Evolutionary conservation across 2,113 vertebrate genomes (phyloP).

Genomic region (Miniopterus natalensis): DNA sequence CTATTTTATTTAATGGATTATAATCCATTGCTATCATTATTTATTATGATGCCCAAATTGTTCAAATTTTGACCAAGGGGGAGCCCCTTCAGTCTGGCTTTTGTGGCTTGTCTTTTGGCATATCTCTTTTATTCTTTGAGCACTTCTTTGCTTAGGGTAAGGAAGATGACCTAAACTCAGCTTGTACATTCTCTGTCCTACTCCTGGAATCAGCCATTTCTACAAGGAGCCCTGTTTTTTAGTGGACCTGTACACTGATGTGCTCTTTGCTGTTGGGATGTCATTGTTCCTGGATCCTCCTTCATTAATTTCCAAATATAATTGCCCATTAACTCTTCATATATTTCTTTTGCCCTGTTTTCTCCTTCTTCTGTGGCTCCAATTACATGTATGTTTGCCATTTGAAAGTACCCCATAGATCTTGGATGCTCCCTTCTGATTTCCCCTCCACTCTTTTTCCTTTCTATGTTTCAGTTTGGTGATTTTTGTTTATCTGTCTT

Average conservation of each 20-base stretch:
- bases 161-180: not conserved
- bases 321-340: not conserved
- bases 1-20: not conserved
- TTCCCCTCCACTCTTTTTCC: not conserved
- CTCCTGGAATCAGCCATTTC: not conserved
- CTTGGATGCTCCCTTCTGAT: not conserved
- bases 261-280: not conserved
- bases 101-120: not conserved
- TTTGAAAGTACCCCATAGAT: not conserved
- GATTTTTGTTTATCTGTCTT: not conserved
- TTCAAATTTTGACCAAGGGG: not conserved
- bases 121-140: slow-evolving; percentile 16
- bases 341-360: not conserved
- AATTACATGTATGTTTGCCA: not conserved
- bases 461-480: slow-evolving; percentile 33
- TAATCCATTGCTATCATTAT: slow-evolving; percentile 22
- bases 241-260: not conserved
- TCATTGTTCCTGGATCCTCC: not conserved
- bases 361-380: not conserved
- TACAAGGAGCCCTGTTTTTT: not conserved
- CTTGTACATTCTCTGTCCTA: not conserved
- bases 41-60: slow-evolving; percentile 23
- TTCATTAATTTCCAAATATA: slow-evolving; percentile 43
- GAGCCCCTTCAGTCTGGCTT: not conserved
- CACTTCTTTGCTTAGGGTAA: not conserved